Evolutionary conservation across 2,797 vertebrate genomes (phyloP), one percentile per base, ranked within the genome.

Genomic region (Onychomys arenicola): DNA sequence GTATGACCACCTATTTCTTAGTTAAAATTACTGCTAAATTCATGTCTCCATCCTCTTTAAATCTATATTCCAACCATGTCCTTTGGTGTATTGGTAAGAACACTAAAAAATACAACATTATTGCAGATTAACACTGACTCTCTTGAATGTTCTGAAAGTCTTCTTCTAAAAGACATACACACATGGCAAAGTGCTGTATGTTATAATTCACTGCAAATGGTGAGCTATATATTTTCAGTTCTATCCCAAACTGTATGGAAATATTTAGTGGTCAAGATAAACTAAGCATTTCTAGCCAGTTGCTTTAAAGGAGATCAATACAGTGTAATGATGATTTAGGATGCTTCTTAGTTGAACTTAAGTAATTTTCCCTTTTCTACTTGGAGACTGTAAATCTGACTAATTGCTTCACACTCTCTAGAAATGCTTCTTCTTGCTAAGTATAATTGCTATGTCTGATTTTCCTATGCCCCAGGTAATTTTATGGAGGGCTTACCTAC

Each of bases 321-420:
- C 12, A 83, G n/a, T 91, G 40, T 91, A 97, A 97, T 97, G 85
- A 96, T 97, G 90, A 98, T 95, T 97, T 97, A 97, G 59, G 90
- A 63, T 82, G 63, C 80, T 97, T 96, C 93, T 96, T 84, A 90
- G 86, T 97, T 97, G 86, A 97, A 96, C 55, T 91, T 90, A 93
- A 97, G 94, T 91, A 97, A 97, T 96, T 97, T 97, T 96, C 92
- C 43, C 83, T 97, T 97, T 83, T 96, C 83, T 89, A 52, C 95
- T 96, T 92, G 85, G 80, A 96, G 94, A 96, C 17, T 97, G 83
- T 97, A 98, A 97, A 98, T 97, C 96, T 97, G 80, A 88, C 95
- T 96, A 96, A 96, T 98, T 95, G 83, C 80, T 97, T 96, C 63
- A 84, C 69, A 88, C 78, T 86, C 65, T 90, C 84, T 69, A 93